These are phyloP conservation scores for Spodoptera frugiperda DNA, from an alignment of 1,140 invertebrate species.

Conservation along the genomic window DNA sequence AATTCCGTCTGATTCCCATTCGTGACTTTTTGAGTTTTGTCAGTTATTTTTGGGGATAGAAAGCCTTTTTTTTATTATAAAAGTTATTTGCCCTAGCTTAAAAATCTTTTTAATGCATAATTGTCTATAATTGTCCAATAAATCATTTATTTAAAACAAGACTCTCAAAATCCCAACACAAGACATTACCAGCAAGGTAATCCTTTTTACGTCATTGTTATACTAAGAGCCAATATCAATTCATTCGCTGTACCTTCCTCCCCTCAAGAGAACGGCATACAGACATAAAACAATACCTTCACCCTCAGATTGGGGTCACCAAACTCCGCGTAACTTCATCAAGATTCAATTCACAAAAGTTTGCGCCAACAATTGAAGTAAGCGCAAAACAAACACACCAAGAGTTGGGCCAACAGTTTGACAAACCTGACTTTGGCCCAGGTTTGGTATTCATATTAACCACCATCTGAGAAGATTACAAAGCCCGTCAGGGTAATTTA, in stretches of 20 bases:
- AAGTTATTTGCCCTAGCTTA: no score
- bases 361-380: slow-evolving; percentile 45
- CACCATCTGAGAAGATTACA: slow-evolving; percentile 62
- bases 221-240: background rate
- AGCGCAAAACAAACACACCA: slow-evolving; percentile 52
- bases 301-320: slow-evolving; percentile 41
- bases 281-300: slow-evolving; percentile 39
- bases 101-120: no score
- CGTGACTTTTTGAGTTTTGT: no score
- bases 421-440: slow-evolving; percentile 56
- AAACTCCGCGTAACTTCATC: slow-evolving; percentile 53
- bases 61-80: no score
- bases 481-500: slow-evolving; percentile 60
- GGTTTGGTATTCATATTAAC: slow-evolving; percentile 60
- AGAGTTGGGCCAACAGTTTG: slow-evolving; percentile 50
- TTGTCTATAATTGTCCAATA: no score
- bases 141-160: no score
- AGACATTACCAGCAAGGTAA: no score
- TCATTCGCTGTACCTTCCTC: background rate
- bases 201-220: no score
- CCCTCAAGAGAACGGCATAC: background rate
- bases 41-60: no score
- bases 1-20: no score
- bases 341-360: slow-evolving; percentile 52
- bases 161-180: no score